Evolutionary conservation across 2,113 vertebrate genomes (phyloP).

Genomic region (Zosterops lateralis): DNA sequence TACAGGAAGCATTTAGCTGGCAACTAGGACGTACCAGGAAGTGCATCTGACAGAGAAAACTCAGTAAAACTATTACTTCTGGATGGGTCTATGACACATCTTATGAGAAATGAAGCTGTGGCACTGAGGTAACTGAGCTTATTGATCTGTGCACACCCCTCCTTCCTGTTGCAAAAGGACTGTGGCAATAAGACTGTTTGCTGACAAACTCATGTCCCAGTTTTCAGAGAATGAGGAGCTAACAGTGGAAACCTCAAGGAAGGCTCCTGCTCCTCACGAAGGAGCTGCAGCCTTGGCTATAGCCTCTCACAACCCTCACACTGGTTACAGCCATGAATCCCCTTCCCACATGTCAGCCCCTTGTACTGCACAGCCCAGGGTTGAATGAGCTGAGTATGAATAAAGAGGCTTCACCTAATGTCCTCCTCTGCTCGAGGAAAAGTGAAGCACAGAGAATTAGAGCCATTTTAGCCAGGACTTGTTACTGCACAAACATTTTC

Average conservation of each 20-base stretch:
- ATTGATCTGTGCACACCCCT: background rate
- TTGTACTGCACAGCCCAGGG: background rate
- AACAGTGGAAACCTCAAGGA: background rate
- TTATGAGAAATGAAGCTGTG: background rate
- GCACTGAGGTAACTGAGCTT: background rate
- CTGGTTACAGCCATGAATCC: background rate
- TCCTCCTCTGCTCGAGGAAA: background rate
- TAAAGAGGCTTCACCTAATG: background rate
- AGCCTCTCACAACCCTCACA: background rate
- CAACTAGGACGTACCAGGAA: background rate
- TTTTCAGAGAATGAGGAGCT: background rate
- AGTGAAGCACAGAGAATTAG: background rate
- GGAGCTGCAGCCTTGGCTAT: background rate
- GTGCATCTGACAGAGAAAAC: background rate
- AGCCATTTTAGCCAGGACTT: background rate
- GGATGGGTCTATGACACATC: background rate
- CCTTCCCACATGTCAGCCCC: rapidly evolving
- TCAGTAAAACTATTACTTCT: background rate
- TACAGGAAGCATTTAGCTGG: background rate
- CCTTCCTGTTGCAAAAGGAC: background rate
- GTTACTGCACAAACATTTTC: background rate
- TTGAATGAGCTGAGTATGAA: rapidly evolving
- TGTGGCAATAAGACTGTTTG: background rate
- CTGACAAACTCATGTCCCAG: background rate
- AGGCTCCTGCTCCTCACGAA: background rate